These are phyloP conservation scores for Glaucomys volans DNA, from an alignment of 2,113 vertebrate species.

Conservation along the genomic window DNA sequence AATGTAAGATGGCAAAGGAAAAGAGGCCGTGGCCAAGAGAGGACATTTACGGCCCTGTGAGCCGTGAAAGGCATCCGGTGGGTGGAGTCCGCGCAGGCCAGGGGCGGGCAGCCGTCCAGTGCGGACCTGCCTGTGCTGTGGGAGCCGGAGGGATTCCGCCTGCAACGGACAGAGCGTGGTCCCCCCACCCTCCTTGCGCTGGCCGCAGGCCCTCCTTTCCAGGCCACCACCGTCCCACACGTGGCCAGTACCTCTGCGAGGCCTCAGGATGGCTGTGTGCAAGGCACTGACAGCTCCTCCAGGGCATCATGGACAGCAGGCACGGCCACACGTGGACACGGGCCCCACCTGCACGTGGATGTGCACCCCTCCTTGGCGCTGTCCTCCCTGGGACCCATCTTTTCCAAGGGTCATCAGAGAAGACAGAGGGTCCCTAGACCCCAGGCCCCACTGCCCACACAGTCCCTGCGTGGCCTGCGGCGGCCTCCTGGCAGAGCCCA, in stretches of 20 bases:
- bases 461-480: background rate
- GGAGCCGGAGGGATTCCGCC: background rate
- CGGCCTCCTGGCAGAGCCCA: rapidly evolving
- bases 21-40: rapidly evolving
- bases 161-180: no score
- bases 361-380: background rate
- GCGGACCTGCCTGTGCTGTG: background rate
- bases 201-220: background rate
- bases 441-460: background rate
- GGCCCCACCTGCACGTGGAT: no score
- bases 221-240: background rate
- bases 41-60: background rate
- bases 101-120: background rate
- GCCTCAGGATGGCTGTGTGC: no score
- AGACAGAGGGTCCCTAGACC: background rate
- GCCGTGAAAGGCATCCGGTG: no score
- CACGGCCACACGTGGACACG: no score
- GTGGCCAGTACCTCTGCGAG: no score
- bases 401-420: background rate
- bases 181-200: no score
- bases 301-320: no score
- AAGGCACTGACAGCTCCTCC: no score
- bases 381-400: background rate
- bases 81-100: rapidly evolving
- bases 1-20: background rate